Percentiles rank a stretch among this genome's conserved stretches.
Conservation (phyloP, 2,113 vertebrate genomes). For the Equus przewalskii region DNA sequence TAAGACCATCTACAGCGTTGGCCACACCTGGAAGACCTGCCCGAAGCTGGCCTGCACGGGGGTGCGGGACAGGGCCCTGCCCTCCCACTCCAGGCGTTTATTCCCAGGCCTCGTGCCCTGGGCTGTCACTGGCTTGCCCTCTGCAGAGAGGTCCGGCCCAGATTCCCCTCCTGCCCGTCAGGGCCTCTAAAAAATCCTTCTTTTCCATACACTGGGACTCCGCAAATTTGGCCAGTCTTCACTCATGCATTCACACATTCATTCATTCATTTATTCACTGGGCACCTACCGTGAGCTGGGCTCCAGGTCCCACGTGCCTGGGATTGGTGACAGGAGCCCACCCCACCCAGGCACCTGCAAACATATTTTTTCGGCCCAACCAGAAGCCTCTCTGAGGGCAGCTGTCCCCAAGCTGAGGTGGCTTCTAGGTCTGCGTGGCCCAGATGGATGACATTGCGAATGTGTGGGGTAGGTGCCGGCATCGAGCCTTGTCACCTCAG, state of each 20-base stretch:
- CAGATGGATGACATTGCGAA: background rate
- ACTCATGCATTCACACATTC: rapidly evolving
- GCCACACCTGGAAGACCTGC: background rate
- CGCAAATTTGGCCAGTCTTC: rapidly evolving
- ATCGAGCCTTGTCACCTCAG: background rate
- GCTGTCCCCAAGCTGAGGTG: background rate
- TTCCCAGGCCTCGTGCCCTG: no score
- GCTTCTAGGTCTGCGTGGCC: background rate
- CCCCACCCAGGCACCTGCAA: rapidly evolving
- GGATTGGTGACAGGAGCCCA: background rate
- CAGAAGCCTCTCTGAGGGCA: background rate
- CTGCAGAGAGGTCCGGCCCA: background rate
- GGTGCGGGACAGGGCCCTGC: background rate
- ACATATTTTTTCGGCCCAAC: background rate
- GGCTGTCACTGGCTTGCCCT: background rate
- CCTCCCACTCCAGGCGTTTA: rapidly evolving
- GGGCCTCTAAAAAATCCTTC: rapidly evolving
- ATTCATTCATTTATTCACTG: rapidly evolving
- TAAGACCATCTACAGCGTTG: rapidly evolving
- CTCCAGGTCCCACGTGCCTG: rapidly evolving
- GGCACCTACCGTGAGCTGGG: rapidly evolving
- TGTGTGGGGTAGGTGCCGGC: background rate
- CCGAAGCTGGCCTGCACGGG: background rate
- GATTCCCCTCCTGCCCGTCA: no score
- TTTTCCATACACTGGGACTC: background rate